phyloP scores from a whole-genome alignment of 2,113 vertebrate genomes.

The Sterrhoptilus dennistouni region DNA sequence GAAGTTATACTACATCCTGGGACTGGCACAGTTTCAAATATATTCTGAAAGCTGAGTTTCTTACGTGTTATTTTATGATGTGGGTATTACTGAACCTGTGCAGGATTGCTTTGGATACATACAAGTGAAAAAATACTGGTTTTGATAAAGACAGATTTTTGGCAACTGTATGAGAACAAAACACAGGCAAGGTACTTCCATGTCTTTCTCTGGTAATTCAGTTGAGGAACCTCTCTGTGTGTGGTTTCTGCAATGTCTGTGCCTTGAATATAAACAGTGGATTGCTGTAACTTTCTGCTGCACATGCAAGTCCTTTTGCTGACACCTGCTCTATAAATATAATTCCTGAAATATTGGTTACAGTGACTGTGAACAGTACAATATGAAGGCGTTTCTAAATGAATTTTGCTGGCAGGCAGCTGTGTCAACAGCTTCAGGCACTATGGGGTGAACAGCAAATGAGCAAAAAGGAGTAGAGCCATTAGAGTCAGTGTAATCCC shows the following conservation, averaged over 20 bases:
- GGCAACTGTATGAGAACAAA: not conserved
- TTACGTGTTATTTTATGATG: rapidly evolving
- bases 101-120: not conserved
- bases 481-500: not conserved
- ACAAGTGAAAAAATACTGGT: not conserved
- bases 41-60: not conserved
- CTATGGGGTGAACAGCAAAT: not conserved
- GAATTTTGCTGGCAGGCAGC: not conserved
- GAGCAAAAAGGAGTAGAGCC: not conserved
- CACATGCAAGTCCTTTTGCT: not conserved
- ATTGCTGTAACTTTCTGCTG: not conserved
- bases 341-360: not conserved
- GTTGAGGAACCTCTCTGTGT: not conserved
- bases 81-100: not conserved
- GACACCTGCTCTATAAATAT: not conserved
- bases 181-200: not conserved
- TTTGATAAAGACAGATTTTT: not conserved
- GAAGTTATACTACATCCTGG: rapidly evolving
- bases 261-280: not conserved
- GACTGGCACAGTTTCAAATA: not conserved
- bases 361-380: not conserved
- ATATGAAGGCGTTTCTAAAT: not conserved
- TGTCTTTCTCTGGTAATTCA: not conserved
- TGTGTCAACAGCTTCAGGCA: not conserved
- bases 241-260: not conserved